phyloP scores from a whole-genome alignment of 92 coral and sea anemone genomes.

The Epizoanthus stellaris region DNA sequence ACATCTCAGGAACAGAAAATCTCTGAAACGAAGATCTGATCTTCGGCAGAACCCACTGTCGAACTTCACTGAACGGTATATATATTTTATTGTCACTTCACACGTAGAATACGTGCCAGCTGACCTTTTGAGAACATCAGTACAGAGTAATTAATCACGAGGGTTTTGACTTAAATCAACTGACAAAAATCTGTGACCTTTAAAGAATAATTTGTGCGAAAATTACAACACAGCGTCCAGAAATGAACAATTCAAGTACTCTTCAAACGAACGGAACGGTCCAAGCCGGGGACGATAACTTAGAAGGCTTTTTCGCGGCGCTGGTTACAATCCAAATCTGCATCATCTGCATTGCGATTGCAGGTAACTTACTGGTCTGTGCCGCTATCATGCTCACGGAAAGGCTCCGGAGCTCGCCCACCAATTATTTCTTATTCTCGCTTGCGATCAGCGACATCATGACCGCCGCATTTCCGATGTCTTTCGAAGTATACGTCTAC shows the following conservation, averaged over 20 bases:
- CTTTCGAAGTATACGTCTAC: slow-evolving; percentile 10
- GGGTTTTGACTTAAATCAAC: neutral
- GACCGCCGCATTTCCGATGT: slow-evolving; percentile 40
- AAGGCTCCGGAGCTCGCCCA: slow-evolving; percentile 25
- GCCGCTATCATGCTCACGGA: slow-evolving; percentile 26
- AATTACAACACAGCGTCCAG: neutral
- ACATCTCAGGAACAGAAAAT: neutral
- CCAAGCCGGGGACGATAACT: neutral
- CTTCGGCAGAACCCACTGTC: neutral
- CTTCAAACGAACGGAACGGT: neutral
- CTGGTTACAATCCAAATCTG: slow-evolving; percentile 29
- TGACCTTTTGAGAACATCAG: neutral
- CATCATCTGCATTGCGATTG: slow-evolving; percentile 33
- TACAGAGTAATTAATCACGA: neutral
- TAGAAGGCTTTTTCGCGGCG: neutral
- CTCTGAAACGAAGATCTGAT: neutral
- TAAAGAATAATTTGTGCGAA: too few species aligned
- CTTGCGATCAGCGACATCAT: slow-evolving; percentile 35
- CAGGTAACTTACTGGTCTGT: slow-evolving; percentile 37
- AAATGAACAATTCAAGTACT: slow-evolving; percentile 15
- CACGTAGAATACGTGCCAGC: too few species aligned
- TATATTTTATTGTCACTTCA: neutral
- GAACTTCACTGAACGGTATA: neutral
- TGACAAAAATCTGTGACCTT: neutral
- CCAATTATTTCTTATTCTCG: slow-evolving; percentile 31